Percentiles rank a stretch among this genome's conserved stretches.
These are phyloP conservation scores for Xestia c-nigrum DNA, from an alignment of 2,888 invertebrate genomes.

Conservation along the genomic window DNA sequence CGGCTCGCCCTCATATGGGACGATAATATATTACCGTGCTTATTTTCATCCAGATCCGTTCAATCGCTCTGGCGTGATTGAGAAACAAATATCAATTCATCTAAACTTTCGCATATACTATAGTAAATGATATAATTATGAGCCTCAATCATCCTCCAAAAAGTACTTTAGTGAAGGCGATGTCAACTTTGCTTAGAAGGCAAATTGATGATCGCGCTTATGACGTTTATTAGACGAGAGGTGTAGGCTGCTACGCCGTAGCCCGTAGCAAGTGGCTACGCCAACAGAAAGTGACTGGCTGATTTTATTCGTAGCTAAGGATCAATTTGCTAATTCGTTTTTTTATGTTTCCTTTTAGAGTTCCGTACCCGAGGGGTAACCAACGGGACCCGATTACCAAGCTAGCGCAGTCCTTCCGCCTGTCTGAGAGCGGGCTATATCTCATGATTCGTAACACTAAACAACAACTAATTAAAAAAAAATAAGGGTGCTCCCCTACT, in stretches of 20 bases:
- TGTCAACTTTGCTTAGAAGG: slow-evolving; percentile 18
- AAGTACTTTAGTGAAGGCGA: slow-evolving; percentile 19
- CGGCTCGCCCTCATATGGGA: too few species aligned
- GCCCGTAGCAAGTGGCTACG: slow-evolving; percentile 47
- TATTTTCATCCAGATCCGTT: not conserved
- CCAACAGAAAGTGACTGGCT: slow-evolving; percentile 26
- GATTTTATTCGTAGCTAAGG: slow-evolving; percentile 23
- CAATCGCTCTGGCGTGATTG: not conserved
- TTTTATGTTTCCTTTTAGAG: not conserved
- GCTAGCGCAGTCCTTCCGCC: too few species aligned
- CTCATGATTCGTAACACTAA: too few species aligned
- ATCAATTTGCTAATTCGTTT: not conserved
- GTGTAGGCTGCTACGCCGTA: slow-evolving; percentile 37
- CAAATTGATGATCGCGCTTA: slow-evolving; percentile 40
- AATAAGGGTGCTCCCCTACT: too few species aligned
- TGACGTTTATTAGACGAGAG: slow-evolving; percentile 41
- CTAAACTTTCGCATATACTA: too few species aligned
- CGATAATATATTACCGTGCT: too few species aligned
- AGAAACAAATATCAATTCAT: not conserved
- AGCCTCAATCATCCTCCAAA: slow-evolving; percentile 7
- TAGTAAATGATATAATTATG: not conserved
- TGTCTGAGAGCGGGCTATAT: too few species aligned
- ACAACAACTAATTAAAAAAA: too few species aligned
- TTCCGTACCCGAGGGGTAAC: too few species aligned
- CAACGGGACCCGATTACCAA: too few species aligned